Conservation (phyloP, 2,888 invertebrate species). For the Unio delphinus region DNA sequence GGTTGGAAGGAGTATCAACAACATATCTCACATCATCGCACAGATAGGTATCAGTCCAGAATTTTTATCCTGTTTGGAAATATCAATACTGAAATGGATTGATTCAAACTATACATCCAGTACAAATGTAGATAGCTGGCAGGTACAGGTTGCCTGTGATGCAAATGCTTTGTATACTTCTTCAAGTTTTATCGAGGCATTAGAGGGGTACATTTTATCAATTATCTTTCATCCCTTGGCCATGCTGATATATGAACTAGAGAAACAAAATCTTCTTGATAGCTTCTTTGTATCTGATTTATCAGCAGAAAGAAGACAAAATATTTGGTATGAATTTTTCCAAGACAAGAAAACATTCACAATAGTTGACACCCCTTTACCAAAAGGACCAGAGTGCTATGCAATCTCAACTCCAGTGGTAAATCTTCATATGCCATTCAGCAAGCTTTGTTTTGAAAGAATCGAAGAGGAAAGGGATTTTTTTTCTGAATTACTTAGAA, state of each 20-base stretch:
- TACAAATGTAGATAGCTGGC: slow-evolving; percentile 19
- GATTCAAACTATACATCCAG: not conserved
- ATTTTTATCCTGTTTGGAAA: slow-evolving; percentile 11
- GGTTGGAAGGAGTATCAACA: slow-evolving; percentile 20
- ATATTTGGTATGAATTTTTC: slow-evolving; percentile 14
- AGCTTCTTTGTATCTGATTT: slow-evolving; percentile 20
- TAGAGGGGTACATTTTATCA: slow-evolving; percentile 23
- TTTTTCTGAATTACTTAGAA: slow-evolving; percentile 22
- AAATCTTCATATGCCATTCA: slow-evolving; percentile 30
- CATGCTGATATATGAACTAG: slow-evolving; percentile 29
- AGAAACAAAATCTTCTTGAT: slow-evolving; percentile 21
- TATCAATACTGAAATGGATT: slow-evolving; percentile 6
- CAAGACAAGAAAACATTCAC: slow-evolving; percentile 8
- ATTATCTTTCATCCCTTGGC: slow-evolving; percentile 29
- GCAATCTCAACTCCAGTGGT: slow-evolving; percentile 18
- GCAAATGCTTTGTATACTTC: slow-evolving; percentile 18
- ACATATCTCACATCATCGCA: slow-evolving; percentile 18
- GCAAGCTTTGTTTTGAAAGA: slow-evolving; percentile 16
- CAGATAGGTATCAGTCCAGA: not conserved
- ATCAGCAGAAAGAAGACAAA: slow-evolving; percentile 4
- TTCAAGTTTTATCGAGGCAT: slow-evolving; percentile 24
- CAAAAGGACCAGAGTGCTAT: slow-evolving; percentile 38
- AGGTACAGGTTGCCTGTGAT: slow-evolving; percentile 28
- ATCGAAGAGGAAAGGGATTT: slow-evolving; percentile 29
- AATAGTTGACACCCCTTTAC: slow-evolving; percentile 17